Evolutionary conservation across 2,888 invertebrate genomes (phyloP), one percentile per base, ranked within the genome.

Genomic region (Leptura quadrifasciata): DNA sequence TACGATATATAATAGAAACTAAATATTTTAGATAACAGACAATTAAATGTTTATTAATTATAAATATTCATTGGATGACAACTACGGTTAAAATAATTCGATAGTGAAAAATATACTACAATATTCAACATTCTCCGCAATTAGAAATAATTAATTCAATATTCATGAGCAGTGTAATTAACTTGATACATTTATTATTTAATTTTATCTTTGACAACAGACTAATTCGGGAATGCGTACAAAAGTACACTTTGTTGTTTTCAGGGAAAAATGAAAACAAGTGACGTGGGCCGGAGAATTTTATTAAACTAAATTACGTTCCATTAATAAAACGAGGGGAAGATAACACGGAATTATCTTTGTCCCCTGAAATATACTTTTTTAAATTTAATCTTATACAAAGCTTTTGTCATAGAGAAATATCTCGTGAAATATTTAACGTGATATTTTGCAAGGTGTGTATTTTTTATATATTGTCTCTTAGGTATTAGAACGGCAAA

Each of bases 251-350:
- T 31, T 31, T 6, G 27, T 31, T 31, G 27, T 31, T 31, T 31
- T 31, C 27, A 31, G 27, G 6, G 27, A 31, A 31, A 31, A 31
- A 24, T 24, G 24, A 8, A 0, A 31, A 31, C 27, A 8, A 31
- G 27, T 31, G 47, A n/a, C 47, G 47, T 3, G 5, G 47, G n/a
- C n/a, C 1, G 15, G 47, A 47, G n/a, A 47, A 47, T 47, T 47
- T n/a, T 47, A 47, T 47, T 47, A 47, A 47, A 47, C 47, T 47
- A 47, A 47, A 47, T 47, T 47, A n/a, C 47, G 47, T 47, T 47
- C 17, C 47, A 47, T 47, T 47, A 47, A 47, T n/a, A 47, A 47
- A 47, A 47, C 47, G 47, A 47, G 47, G 47, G 47, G 47, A 47
- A 47, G 2, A n/a, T 47, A 47, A 47, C 47, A n/a, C 47, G 5